phyloP scores from a whole-genome alignment of 2,888 invertebrate species.

The Drosophila anceps region DNA sequence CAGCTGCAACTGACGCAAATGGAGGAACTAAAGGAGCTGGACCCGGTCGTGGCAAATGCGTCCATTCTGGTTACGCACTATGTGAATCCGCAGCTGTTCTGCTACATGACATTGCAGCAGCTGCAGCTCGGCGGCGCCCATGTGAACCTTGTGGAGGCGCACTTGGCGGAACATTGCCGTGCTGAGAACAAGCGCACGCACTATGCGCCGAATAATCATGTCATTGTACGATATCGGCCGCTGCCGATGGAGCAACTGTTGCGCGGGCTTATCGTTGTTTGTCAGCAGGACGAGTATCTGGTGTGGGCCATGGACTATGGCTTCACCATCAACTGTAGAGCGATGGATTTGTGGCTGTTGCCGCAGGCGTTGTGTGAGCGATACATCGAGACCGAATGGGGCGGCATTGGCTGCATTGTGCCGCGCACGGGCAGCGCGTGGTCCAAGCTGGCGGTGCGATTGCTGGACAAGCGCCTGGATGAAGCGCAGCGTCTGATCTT shows the following conservation, averaged over 20 bases:
- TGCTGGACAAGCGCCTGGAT: slow-evolving; percentile 29
- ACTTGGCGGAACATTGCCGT: slow-evolving; percentile 20
- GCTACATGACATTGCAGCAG: slow-evolving; percentile 27
- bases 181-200: neutral
- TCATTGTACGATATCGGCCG: slow-evolving; percentile 48
- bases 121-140: slow-evolving; percentile 2
- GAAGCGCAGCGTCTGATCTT: slow-evolving; percentile 7
- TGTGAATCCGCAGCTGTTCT: slow-evolving; percentile 53
- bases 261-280: slow-evolving; percentile 42
- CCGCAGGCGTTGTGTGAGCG: slow-evolving; percentile 6
- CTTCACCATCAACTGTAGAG: slow-evolving; percentile 41
- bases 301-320: slow-evolving; percentile 60
- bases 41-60: neutral
- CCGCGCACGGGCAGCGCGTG: slow-evolving; percentile 30
- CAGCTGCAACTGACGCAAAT: neutral
- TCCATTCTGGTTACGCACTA: slow-evolving; percentile 49
- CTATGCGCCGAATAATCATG: slow-evolving; percentile 20
- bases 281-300: slow-evolving; percentile 30
- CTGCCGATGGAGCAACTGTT: slow-evolving; percentile 21
- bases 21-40: neutral
- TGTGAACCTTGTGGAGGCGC: slow-evolving; percentile 36
- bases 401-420: slow-evolving; percentile 29
- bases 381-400: slow-evolving; percentile 10
- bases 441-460: slow-evolving; percentile 9
- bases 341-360: slow-evolving; percentile 47